Percentiles rank a stretch among this genome's conserved stretches.
phyloP scores from a whole-genome alignment of 1,140 invertebrate genomes.

The Heliconius melpomene region DNA sequence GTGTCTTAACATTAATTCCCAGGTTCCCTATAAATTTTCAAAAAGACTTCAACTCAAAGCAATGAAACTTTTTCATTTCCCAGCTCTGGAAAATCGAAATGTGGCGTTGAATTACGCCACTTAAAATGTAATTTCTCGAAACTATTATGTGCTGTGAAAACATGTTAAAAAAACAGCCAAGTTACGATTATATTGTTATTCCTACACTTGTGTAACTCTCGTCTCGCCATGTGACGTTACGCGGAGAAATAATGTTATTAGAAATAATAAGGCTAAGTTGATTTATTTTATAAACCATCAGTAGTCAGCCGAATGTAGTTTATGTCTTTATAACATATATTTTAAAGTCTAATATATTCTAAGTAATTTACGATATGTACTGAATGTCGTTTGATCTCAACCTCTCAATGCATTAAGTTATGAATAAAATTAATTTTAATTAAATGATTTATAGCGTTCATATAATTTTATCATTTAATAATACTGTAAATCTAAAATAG shows the following conservation, averaged over 20 bases:
- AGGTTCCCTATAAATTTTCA: too few relatives aligned
- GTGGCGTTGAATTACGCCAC: too few relatives aligned
- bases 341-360: conserved; percentile 17
- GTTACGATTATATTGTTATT: background rate
- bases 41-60: too few relatives aligned
- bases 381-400: conserved; percentile 13
- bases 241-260: background rate
- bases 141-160: too few relatives aligned
- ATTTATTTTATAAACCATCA: conserved; percentile 13
- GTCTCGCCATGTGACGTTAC: background rate
- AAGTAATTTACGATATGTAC: conserved; percentile 14
- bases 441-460: conserved; percentile 5
- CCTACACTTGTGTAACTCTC: background rate
- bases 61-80: too few relatives aligned
- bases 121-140: too few relatives aligned
- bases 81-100: too few relatives aligned
- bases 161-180: background rate
- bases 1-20: too few relatives aligned
- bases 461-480: conserved; percentile 14
- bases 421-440: conserved; percentile 15
- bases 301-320: conserved; percentile 13
- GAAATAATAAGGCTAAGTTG: conserved; percentile 6
- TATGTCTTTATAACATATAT: conserved; percentile 22
- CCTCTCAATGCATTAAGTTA: conserved; percentile 13
- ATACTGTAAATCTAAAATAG: conserved; percentile 7